A percentile compares a stretch with the other conserved stretches of the same genome.
phyloP scores from a whole-genome alignment of 2,797 vertebrate species.

The Eptatretus atami region DNA sequence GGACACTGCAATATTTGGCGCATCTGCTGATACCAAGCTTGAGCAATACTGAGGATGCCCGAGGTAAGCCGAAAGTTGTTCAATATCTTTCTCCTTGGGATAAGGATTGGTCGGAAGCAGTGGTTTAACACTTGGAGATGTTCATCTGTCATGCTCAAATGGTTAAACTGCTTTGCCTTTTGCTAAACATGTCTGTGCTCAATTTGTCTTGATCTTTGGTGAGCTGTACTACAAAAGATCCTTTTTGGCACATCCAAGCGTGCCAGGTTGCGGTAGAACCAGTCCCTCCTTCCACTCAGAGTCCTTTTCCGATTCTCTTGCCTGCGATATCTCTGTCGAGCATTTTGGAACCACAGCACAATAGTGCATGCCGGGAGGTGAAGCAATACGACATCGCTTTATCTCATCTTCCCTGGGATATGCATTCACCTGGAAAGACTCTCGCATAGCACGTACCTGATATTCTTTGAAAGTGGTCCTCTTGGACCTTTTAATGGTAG shows the following conservation, averaged over 20 bases:
- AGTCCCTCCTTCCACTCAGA: accelerated
- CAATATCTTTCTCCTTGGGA: slow-evolving; percentile 3
- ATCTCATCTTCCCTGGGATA: slow-evolving; percentile 20
- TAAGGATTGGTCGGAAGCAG: slow-evolving; percentile 4
- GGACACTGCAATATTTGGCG: background rate
- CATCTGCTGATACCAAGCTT: slow-evolving; percentile 4
- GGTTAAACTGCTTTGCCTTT: slow-evolving; percentile 2
- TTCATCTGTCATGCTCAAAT: background rate
- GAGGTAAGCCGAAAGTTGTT: slow-evolving; percentile 4
- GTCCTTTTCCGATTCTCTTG: slow-evolving; percentile 11
- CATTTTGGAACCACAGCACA: slow-evolving; percentile 22
- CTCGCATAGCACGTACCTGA: slow-evolving; percentile 18
- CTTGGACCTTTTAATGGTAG: slow-evolving; percentile 14
- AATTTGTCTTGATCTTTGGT: too few relatives aligned
- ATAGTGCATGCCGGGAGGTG: slow-evolving; percentile 16
- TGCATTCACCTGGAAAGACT: slow-evolving; percentile 19
- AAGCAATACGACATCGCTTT: slow-evolving; percentile 14
- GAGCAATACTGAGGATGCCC: background rate
- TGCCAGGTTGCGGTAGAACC: background rate
- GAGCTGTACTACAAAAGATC: background rate
- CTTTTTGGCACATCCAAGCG: background rate
- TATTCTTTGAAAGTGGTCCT: slow-evolving; percentile 20
- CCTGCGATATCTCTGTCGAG: slow-evolving; percentile 19
- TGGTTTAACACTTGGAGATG: slow-evolving; percentile 4
- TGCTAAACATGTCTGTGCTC: background rate